phyloP scores from a whole-genome alignment of 2,113 vertebrate genomes.

The Anoplopoma fimbria region DNA sequence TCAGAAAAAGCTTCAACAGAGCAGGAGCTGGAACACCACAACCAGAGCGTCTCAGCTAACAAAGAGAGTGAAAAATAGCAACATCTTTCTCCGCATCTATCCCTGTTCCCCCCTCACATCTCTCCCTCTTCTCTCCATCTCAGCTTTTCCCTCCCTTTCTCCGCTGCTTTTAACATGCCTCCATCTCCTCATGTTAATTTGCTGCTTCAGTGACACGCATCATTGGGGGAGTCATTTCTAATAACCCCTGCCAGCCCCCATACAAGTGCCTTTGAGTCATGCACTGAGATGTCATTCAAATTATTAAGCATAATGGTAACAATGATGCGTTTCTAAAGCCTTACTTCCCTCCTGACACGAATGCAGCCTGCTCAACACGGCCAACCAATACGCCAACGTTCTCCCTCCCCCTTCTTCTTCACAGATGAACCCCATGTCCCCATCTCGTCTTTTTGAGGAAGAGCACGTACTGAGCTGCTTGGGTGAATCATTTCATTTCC shows the following conservation, averaged over 20 bases:
- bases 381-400: conserved; percentile 22
- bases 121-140: conserved; percentile 28
- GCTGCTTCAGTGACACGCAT: conserved; percentile 88
- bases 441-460: conserved; percentile 53
- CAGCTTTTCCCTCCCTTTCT: conserved; percentile 34
- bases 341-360: conserved; percentile 64
- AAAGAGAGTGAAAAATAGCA: conserved; percentile 69
- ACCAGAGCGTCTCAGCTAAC: conserved; percentile 58
- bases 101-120: conserved; percentile 36
- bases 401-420: conserved; percentile 14
- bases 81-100: conserved; percentile 65
- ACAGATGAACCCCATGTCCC: conserved; percentile 57
- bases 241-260: conserved; percentile 74
- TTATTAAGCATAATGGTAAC: conserved; percentile 82
- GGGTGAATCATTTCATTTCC: conserved; percentile 75
- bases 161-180: conserved; percentile 69
- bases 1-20: conserved; percentile 57
- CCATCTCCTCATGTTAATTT: conserved; percentile 86
- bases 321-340: conserved; percentile 74
- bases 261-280: conserved; percentile 75
- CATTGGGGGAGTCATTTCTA: conserved; percentile 84
- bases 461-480: conserved; percentile 64
- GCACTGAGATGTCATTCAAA: conserved; percentile 77
- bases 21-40: conserved; percentile 65
- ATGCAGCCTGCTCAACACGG: conserved; percentile 50